Evolutionary conservation across 2,888 invertebrate genomes (phyloP).

Genomic region (Lasioglossum lativentre): DNA sequence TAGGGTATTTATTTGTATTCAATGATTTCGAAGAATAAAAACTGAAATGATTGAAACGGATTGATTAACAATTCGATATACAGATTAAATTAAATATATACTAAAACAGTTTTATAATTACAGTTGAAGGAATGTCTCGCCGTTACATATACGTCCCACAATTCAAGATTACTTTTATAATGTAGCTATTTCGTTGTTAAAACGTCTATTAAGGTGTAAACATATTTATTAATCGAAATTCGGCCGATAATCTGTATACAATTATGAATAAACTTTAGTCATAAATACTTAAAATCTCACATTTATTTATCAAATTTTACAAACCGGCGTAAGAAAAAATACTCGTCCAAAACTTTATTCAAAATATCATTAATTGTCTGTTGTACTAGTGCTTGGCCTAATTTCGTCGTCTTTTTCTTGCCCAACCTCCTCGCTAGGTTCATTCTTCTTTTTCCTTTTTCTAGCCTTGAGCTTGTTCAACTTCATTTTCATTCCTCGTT

Average conservation of each 20-base stretch:
- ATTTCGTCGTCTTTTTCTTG: constrained; percentile 23
- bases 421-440: constrained; percentile 21
- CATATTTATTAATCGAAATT: constrained; percentile 80
- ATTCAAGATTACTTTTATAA: constrained; percentile 64
- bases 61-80: not conserved
- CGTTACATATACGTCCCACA: constrained; percentile 61
- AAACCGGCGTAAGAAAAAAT: not conserved
- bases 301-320: constrained; percentile 37
- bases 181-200: constrained; percentile 69
- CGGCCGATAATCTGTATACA: constrained; percentile 75
- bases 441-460: constrained; percentile 37
- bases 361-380: constrained; percentile 1
- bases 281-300: constrained; percentile 58
- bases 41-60: constrained; percentile 20
- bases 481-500: constrained; percentile 49
- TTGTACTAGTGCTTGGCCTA: not conserved
- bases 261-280: constrained; percentile 77
- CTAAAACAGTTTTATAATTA: not conserved
- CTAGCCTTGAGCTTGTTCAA: constrained; percentile 35
- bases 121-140: constrained; percentile 65
- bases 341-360: not conserved
- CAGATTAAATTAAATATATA: not conserved
- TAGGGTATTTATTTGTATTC: constrained; percentile 15
- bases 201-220: constrained; percentile 74
- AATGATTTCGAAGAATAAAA: not conserved